Percentiles rank a stretch among this genome's conserved stretches.
Evolutionary conservation across 1,140 invertebrate genomes (phyloP).

Genomic region (Pectinophora gossypiella): DNA sequence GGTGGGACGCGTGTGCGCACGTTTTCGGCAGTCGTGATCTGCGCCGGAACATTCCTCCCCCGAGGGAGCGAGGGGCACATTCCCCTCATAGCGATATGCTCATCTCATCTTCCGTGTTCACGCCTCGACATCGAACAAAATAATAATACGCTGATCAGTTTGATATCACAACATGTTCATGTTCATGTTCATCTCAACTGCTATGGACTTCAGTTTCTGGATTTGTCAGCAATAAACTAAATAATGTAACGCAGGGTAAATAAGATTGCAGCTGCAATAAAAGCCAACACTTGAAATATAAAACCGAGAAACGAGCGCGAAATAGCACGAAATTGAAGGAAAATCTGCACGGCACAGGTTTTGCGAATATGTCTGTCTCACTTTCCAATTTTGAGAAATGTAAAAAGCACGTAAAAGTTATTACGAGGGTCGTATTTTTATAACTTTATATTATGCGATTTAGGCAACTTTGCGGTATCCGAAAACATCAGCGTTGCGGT

Average conservation of each 20-base stretch:
- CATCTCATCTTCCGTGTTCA: constrained; percentile 45
- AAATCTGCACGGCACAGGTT: neutral
- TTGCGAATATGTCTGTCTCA: constrained; percentile 7
- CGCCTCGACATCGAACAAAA: constrained; percentile 19
- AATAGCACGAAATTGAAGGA: neutral
- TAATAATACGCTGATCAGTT: constrained; percentile 19
- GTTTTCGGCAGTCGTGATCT: constrained; percentile 44
- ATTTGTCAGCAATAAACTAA: too few species aligned
- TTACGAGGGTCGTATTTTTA: constrained; percentile 1
- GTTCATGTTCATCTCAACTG: too few species aligned
- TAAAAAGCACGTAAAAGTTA: constrained; percentile 17
- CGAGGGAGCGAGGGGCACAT: constrained; percentile 22
- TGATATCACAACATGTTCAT: too few species aligned
- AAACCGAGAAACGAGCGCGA: constrained; percentile 27
- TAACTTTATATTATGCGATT: neutral
- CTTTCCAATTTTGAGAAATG: constrained; percentile 33
- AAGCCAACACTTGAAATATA: too few species aligned
- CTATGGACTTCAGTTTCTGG: too few species aligned
- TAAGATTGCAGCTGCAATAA: too few species aligned
- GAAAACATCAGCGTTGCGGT: neutral
- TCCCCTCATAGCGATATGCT: constrained; percentile 51
- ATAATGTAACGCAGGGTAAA: too few species aligned
- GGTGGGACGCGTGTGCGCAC: constrained; percentile 38
- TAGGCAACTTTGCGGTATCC: neutral
- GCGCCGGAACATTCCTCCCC: constrained; percentile 22